Evolutionary conservation across 2,888 invertebrate genomes (phyloP).

Genomic region (Cephus rjabovi): DNA sequence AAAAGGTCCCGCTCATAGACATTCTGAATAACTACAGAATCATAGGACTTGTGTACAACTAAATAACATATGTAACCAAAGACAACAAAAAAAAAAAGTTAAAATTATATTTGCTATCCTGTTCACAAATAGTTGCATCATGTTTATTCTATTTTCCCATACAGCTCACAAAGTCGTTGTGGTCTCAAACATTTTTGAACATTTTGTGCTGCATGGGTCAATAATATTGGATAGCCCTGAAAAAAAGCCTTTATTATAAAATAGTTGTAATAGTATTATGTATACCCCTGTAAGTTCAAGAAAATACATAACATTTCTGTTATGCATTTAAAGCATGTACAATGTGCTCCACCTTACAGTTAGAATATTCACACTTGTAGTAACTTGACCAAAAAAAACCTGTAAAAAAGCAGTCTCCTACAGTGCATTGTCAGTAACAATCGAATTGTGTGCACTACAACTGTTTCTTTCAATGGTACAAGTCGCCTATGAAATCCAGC

Average conservation of each 20-base stretch:
- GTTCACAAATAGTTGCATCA: background rate
- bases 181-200: background rate
- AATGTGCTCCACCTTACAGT: background rate
- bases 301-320: background rate
- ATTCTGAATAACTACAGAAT: background rate
- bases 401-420: background rate
- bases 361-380: background rate
- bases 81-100: background rate
- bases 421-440: background rate
- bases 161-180: background rate
- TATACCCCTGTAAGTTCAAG: background rate
- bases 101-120: background rate
- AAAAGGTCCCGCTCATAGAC: background rate
- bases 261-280: background rate
- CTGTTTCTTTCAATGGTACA: background rate
- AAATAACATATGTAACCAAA: background rate
- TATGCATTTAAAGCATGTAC: background rate
- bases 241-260: too few relatives aligned
- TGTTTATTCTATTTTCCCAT: background rate
- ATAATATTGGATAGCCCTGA: too few relatives aligned
- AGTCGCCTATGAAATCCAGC: background rate
- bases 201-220: too few relatives aligned
- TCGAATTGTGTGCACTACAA: background rate
- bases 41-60: background rate
- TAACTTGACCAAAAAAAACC: too few relatives aligned